phyloP scores from a whole-genome alignment of 2,797 vertebrate species.

The Tangara arthus region DNA sequence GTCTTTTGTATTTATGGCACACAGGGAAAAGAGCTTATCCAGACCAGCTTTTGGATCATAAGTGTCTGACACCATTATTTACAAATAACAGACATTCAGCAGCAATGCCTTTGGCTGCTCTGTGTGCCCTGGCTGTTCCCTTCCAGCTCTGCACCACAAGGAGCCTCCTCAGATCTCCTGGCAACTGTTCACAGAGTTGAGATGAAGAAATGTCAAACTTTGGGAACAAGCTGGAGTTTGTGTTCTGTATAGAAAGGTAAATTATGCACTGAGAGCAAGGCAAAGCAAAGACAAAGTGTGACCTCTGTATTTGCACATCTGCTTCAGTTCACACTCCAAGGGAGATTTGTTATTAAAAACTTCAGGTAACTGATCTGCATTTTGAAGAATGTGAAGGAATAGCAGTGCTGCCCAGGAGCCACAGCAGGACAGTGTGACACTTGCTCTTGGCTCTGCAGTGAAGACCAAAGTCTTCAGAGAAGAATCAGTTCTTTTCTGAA shows the following conservation, averaged over 20 bases:
- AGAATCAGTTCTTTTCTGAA: background rate
- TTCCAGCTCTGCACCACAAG: background rate
- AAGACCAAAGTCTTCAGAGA: background rate
- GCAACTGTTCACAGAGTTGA: background rate
- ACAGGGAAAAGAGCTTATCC: background rate
- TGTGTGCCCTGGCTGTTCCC: background rate
- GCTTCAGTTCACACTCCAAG: conserved; percentile 29
- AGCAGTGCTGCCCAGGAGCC: background rate
- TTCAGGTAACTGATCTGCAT: background rate
- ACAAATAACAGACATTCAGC: background rate
- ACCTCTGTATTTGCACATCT: conserved; percentile 46
- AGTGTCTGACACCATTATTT: background rate
- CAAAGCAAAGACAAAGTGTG: background rate
- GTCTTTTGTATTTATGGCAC: background rate
- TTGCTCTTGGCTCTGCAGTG: background rate
- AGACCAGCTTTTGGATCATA: background rate
- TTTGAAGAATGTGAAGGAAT: conserved; percentile 12
- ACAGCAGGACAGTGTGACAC: background rate
- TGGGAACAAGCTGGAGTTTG: background rate
- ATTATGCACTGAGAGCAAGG: background rate
- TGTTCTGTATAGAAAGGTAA: background rate
- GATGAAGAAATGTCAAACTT: background rate
- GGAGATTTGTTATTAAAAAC: conserved; percentile 56
- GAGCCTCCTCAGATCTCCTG: background rate
- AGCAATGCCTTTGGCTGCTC: background rate